Base-by-base conservation (phyloP, 1,140 invertebrate genomes). In the Drosophila nebulosa region DNA sequence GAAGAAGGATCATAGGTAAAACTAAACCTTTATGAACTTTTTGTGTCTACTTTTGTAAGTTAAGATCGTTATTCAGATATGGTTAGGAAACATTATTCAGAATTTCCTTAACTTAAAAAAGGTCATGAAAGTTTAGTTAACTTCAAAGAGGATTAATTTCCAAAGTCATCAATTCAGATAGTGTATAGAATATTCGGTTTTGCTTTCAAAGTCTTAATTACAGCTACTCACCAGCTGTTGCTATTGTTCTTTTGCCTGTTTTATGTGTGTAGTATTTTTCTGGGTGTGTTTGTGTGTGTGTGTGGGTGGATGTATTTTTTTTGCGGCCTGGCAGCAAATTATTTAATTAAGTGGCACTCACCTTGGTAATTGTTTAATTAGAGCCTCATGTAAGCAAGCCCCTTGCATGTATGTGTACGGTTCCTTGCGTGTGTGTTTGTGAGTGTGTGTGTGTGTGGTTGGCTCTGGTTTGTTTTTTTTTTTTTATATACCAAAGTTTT, bases 291-390 rank as follows among this genome's bases (percentile, higher is more conserved):
- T 35, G n/a, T 22, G 6, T 21, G 10, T 12, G 9, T 36, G 24
- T 27, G 16, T 55, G 53, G 62, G 32, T 36, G 39, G 3, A 6
- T 9, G 42, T 67, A 67, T 80, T 58, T 65, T 69, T 69, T 69
- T 63, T 59, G 65, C 78, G 74, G 57, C 78, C 77, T 63, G 78
- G 73, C 53, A 83, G 74, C 74, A 79, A 84, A 84, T 84, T 84
- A 79, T 84, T 84, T 79, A 84, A 84, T 79, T 84, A 84, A 84
- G 79, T 84, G 80, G 65, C 69, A 84, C 80, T 85, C 80, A 77
- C 80, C 76, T 79, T 61, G 72, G 63, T 85, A 85, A 85, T 85
- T 85, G 73, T 85, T 79, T 85, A 79, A 77, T 85, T 85, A 79
- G 68, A 59, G 64, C 64, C 64, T 63, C 46, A 58, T 64, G 60